Evolutionary conservation across 2,888 invertebrate species (phyloP), one percentile per base, ranked within the genome.

Genomic region (Melikaiella ostensackeni): DNA sequence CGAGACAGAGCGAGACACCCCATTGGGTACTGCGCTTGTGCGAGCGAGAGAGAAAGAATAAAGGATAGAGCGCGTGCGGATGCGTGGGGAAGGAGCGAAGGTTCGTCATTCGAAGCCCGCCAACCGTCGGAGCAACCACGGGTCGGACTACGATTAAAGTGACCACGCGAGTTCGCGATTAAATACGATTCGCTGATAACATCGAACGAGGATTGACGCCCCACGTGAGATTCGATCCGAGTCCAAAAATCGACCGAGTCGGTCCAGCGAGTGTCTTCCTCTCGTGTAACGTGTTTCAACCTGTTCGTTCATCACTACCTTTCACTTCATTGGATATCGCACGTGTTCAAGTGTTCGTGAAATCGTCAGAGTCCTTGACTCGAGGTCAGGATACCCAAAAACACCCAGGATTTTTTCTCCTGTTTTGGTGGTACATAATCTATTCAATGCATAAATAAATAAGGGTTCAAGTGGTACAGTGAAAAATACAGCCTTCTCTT

Each of bases 81-180:
- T 83, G 86, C 82, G 88, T 87, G 88, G 88, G 88, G 87, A 88
- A 86, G 84, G 85, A 87, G 85, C 87, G 85, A 84, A 85, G 87
- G 87, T 85, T 85, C 88, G 87, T 88, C 90, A 90, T 90, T 90
- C 90, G 90, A 90, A 90, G 90, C 90, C 90, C 90, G 90, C 90
- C 90, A 90, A 90, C 90, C 89, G 90, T 88, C 89, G 90, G 89
- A 89, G 88, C 89, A 90, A 84, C 89, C 86, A 87, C 87, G 87
- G 86, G 83, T 87, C 86, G 84, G 88, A 87, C 84, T 84, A 84
- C 87, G 86, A 85, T 87, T 84, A 79, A 85, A 70, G 77, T 79
- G n/a, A 63, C 70, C 46, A n/a, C 70, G 70, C 73, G 75, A 75
- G 46, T 46, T 62, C 19, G 62, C 62, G 61, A 75, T 30, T 30